These are phyloP conservation scores for Catharus minimus DNA, from an alignment of 2,113 vertebrate species.

Conservation along the genomic window DNA sequence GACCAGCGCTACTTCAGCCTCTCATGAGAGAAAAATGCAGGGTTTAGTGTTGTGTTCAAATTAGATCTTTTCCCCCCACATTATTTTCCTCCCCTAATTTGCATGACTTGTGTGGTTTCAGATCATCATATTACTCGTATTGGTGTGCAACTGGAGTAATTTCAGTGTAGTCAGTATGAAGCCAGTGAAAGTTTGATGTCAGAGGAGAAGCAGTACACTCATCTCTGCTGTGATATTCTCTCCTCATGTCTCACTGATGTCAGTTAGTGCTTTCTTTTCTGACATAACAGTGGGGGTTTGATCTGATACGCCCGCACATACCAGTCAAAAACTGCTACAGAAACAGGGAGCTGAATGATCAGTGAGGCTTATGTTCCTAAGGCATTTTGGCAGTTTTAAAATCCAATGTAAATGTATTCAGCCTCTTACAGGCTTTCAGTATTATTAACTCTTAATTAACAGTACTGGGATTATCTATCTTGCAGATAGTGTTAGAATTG, in stretches of 20 bases:
- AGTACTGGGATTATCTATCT: background rate
- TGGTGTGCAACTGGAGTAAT: background rate
- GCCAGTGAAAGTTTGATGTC: background rate
- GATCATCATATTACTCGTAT: background rate
- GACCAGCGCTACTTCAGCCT: background rate
- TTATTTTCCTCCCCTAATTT: background rate
- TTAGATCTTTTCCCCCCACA: background rate
- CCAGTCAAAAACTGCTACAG: conserved; percentile 27
- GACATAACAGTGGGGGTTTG: conserved; percentile 29
- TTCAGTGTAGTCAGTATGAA: background rate
- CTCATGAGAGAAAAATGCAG: background rate
- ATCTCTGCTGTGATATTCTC: background rate
- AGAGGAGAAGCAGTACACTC: background rate
- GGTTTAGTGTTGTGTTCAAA: background rate
- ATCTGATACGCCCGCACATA: background rate
- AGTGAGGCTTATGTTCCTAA: background rate
- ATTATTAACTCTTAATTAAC: conserved; percentile 38
- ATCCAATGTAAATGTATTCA: background rate
- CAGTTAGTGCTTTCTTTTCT: conserved; percentile 18
- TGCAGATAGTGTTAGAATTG: background rate
- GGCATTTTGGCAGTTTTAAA: conserved; percentile 31
- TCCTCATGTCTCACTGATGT: background rate
- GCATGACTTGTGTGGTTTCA: background rate
- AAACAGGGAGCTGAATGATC: conserved; percentile 26
- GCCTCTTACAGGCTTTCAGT: background rate